These are phyloP conservation scores for Drosophila murphyi DNA, from an alignment of 1,140 invertebrate genomes.

Conservation along the genomic window DNA sequence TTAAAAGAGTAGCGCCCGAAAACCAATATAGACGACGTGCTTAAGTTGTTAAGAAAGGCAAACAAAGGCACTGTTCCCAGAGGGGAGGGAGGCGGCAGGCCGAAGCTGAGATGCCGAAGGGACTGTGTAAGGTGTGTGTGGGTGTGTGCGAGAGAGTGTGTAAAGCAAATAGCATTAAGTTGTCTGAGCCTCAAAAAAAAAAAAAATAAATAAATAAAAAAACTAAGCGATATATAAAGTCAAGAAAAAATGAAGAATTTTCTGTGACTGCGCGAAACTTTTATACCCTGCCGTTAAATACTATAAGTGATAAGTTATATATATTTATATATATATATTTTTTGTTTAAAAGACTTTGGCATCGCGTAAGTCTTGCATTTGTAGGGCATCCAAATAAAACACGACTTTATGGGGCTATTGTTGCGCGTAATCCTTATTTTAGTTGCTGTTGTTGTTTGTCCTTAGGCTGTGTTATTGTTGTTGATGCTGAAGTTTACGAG, in stretches of 20 bases:
- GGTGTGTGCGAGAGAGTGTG: constrained; percentile 41
- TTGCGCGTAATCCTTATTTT: constrained; percentile 69
- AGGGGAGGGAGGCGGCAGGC: not conserved
- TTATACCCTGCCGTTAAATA: constrained; percentile 12
- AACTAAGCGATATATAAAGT: constrained; percentile 57
- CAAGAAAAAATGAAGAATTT: constrained; percentile 22
- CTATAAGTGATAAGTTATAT: not conserved
- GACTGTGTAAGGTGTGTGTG: constrained; percentile 29
- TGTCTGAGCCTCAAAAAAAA: constrained; percentile 69
- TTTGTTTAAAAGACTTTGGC: not conserved
- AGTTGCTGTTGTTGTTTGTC: constrained; percentile 59
- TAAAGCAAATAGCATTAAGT: constrained; percentile 79
- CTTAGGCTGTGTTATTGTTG: constrained; percentile 43
- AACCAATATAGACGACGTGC: constrained; percentile 81
- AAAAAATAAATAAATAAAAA: constrained; percentile 11
- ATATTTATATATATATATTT: too few species aligned
- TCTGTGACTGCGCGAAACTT: not conserved
- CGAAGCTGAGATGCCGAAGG: constrained; percentile 15
- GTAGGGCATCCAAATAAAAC: constrained; percentile 26
- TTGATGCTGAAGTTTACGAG: constrained; percentile 69
- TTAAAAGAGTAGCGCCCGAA: constrained; percentile 65
- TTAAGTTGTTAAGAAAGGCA: constrained; percentile 81
- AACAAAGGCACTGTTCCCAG: constrained; percentile 58
- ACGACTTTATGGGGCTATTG: constrained; percentile 53
- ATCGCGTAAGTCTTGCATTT: not conserved